Evolutionary conservation across 2,888 invertebrate genomes (phyloP), one percentile per base, ranked within the genome.

Genomic region (Eupsilia transversa): DNA sequence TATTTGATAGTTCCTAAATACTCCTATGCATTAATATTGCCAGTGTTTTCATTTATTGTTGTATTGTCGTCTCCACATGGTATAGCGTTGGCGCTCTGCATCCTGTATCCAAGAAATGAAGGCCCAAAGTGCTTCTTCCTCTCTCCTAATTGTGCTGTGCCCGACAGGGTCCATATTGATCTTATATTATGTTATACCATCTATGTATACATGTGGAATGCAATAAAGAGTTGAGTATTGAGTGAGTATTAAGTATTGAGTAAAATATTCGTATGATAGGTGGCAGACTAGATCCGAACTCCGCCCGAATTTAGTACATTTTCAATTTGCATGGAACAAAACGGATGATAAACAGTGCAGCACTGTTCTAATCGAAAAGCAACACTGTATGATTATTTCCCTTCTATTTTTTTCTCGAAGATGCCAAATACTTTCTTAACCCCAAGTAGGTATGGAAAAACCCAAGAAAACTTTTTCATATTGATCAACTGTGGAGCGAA

Each of bases 401-500:
- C 27, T 14, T 49, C 17, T 6, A 23, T 30, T 35, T 23, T 4
- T 1, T 23, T 35, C 2, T 61, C n/a, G 3, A 65, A 35, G 9
- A n/a, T 49, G 6, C 46, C 23, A 30, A n/a, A 75, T n/a, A 64
- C 43, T 63, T 72, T 76, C 54, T 27, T 59, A 33, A 65, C 6
- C n/a, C 14, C 65, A n/a, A 43, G 38, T 38, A 30, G 20, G 27
- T 68, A 66, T 74, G 79, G 79, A 79, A 85, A 85, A 78, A 64
- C 60, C 65, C 73, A 69, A 56, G 68, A 67, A 61, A 65, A 63
- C 41, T 1, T 54, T 73, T 75, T 59, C 64, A 77, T 79, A 78
- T 86, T 82, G 77, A 86, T 88, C 72, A 80, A 54, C 46, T 64
- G 49, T 59, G 74, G 59, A 78, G 69, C 69, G 64, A 77, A 82